phyloP scores from a whole-genome alignment of 1,140 invertebrate genomes.

The Brachionus angularis region DNA sequence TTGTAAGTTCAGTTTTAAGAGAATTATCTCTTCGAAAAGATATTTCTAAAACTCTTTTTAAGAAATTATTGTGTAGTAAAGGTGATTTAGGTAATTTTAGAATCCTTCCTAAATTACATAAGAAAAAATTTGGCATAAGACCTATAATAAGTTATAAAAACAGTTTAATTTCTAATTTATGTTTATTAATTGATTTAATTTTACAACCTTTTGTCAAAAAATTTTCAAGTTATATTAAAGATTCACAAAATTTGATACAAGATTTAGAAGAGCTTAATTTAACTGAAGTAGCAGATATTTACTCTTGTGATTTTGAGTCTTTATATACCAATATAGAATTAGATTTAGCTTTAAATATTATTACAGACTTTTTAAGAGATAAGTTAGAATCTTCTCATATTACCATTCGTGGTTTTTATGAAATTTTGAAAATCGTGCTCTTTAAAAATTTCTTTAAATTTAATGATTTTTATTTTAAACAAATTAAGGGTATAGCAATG shows the following conservation, averaged over 20 bases:
- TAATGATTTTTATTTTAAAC: neutral
- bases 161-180: neutral
- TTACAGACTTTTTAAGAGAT: neutral
- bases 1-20: neutral
- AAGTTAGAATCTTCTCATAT: neutral
- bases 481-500: neutral
- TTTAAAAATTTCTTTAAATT: neutral
- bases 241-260: neutral
- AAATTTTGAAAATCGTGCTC: neutral
- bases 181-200: neutral
- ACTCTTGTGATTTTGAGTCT: neutral
- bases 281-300: neutral
- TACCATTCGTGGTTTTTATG: neutral
- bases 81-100: neutral
- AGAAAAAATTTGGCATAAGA: neutral
- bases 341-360: neutral
- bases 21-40: neutral
- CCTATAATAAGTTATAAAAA: neutral
- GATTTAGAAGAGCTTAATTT: neutral
- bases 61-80: neutral
- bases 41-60: too few relatives aligned
- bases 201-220: neutral
- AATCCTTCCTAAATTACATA: neutral
- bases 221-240: neutral
- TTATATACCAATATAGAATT: neutral